Evolutionary conservation across 2,888 invertebrate genomes (phyloP), one percentile per base, ranked within the genome.

Genomic region (Oligia strigilis): DNA sequence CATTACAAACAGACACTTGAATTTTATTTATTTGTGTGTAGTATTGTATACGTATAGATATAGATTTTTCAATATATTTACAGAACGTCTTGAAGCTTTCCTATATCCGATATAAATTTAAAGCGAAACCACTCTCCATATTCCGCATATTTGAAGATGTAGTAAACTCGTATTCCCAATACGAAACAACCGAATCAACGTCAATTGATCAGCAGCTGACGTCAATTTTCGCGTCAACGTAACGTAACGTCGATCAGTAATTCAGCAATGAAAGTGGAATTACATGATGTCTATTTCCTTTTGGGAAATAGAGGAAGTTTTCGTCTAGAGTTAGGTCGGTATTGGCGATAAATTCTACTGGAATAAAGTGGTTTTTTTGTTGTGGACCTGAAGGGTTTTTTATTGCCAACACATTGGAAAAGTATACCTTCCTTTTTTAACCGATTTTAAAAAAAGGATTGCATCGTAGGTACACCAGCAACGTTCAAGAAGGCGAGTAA

Each of bases 281-380:
- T 36, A 82, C 70, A 78, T 71, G 64, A 78, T 43, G 82, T 64
- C 72, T 79, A 85, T 85, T 85, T 85, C 85, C 85, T 75, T 17
- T 64, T n/a, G 62, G 80, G 79, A 72, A 85, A 85, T 85, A 79
- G 64, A 65, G 75, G 71, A 60, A 72, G 66, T 62, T 84, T 75
- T 67, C 75, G 67, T 65, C 43, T 69, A 65, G 72, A 64, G 36
- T 64, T 69, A 55, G 64, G 29, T 49, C 1, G 40, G 1, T 60
- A 3, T 40, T 36, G 17, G 60, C 4, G 19, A 43, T 64, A 70
- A 40, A 62, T 72, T 81, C 14, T 40, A 43, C 14, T n/a, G 19
- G 1, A 64, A 46, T 55, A 17, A 58, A 6, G 14, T 49, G 2
- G 3, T 46, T 36, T 60, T 46, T 55, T 78, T 77, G n/a, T 65